Evolutionary conservation across 2,113 vertebrate genomes (phyloP).

Genomic region (Balaenoptera acutorostrata): DNA sequence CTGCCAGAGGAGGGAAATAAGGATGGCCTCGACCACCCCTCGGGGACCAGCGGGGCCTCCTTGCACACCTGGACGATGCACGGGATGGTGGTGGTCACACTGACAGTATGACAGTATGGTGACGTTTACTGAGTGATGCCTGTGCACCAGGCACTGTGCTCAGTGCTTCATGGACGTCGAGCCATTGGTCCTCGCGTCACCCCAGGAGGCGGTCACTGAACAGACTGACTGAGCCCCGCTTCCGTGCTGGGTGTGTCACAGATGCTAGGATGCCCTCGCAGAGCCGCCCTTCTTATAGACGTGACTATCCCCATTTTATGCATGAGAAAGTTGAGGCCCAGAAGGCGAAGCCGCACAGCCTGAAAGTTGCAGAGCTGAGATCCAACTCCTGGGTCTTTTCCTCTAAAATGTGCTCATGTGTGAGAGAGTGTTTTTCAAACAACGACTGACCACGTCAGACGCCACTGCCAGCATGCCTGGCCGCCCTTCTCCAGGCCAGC

Average conservation of each 20-base stretch:
- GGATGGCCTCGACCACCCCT: rapidly evolving
- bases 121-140: not conserved
- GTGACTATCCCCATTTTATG: too few species aligned
- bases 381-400: not conserved
- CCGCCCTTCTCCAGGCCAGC: not conserved
- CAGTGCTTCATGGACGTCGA: rapidly evolving
- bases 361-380: not conserved
- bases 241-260: not conserved
- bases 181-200: not conserved
- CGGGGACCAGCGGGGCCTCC: too few species aligned
- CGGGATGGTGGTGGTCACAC: rapidly evolving
- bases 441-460: rapidly evolving
- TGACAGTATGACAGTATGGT: rapidly evolving
- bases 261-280: rapidly evolving
- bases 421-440: rapidly evolving
- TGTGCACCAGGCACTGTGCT: rapidly evolving
- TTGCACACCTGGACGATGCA: not conserved
- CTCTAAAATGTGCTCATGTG: not conserved
- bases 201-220: rapidly evolving
- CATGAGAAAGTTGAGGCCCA: not conserved
- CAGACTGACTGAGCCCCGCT: not conserved
- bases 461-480: not conserved
- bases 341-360: not conserved
- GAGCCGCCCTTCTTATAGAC: rapidly evolving
- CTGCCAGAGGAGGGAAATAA: too few species aligned